Percentiles rank a stretch among this genome's conserved stretches.
Evolutionary conservation across 2,113 vertebrate species (phyloP).

Genomic region (Oreochromis tanganicae): DNA sequence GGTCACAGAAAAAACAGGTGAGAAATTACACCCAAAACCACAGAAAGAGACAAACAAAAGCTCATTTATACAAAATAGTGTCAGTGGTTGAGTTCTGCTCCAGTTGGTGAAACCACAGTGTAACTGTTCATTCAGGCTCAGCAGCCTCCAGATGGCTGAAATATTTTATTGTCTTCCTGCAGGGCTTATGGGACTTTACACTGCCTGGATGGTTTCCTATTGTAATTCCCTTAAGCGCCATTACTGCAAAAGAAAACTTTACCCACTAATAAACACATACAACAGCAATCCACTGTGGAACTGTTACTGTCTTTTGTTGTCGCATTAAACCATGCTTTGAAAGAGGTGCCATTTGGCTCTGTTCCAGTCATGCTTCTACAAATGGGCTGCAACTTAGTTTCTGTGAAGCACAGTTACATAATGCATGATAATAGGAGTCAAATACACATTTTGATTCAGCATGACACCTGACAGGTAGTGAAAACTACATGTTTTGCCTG

Average conservation of each 20-base stretch:
- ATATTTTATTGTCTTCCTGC: not conserved
- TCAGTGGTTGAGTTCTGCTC: not conserved
- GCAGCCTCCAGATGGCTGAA: constrained; percentile 21
- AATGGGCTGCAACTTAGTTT: not conserved
- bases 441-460: not conserved
- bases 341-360: not conserved
- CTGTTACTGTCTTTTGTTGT: not conserved
- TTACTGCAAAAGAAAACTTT: not conserved
- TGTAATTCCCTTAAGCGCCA: not conserved
- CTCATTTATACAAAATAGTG: not conserved
- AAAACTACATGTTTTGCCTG: not conserved
- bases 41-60: not conserved
- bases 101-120: not conserved
- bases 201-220: not conserved
- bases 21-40: not conserved
- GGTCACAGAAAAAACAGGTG: not conserved
- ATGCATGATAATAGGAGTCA: not conserved
- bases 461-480: accelerated
- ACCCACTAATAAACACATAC: not conserved
- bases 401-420: not conserved
- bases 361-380: not conserved
- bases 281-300: not conserved
- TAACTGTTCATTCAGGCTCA: not conserved
- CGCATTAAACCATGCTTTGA: not conserved
- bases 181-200: not conserved